A percentile compares a stretch with the other conserved stretches of the same genome.
Evolutionary conservation across 2,113 vertebrate genomes (phyloP).

Genomic region (Copsychus sechellarum): DNA sequence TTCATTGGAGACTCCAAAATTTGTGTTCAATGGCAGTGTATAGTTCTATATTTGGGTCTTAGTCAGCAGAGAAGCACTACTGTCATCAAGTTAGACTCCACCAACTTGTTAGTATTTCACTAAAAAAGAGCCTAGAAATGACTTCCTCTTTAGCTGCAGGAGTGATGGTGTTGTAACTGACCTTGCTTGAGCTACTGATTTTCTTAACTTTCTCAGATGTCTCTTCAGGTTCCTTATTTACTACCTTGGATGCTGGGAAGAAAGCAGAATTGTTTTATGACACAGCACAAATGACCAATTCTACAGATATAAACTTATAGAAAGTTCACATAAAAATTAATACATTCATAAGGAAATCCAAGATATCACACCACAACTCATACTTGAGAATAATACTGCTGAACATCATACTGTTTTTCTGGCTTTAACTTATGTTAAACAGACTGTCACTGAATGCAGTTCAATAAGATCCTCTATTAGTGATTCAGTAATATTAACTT

Average conservation of each 20-base stretch:
- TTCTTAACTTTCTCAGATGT: conserved; percentile 75
- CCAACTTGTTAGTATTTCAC: background rate
- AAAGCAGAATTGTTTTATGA: background rate
- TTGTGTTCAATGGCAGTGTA: background rate
- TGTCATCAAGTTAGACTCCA: background rate
- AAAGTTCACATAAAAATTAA: background rate
- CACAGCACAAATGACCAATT: background rate
- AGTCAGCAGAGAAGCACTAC: background rate
- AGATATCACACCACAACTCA: background rate
- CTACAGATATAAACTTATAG: background rate
- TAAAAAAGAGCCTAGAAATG: background rate
- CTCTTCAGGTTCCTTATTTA: conserved; percentile 29
- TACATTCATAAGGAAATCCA: background rate
- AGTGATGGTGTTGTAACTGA: conserved; percentile 52
- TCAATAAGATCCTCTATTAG: background rate
- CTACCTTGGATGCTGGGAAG: conserved; percentile 47
- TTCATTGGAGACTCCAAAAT: background rate
- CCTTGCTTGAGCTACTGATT: conserved; percentile 75
- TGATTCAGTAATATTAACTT: background rate
- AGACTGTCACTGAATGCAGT: background rate
- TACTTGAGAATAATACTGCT: background rate
- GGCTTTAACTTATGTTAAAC: background rate
- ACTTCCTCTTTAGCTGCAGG: background rate
- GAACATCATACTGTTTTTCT: background rate
- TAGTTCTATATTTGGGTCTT: background rate